Evolutionary conservation across 2,797 vertebrate genomes (phyloP), one percentile per base, ranked within the genome.

Genomic region (Micropoecilia bifurca): DNA sequence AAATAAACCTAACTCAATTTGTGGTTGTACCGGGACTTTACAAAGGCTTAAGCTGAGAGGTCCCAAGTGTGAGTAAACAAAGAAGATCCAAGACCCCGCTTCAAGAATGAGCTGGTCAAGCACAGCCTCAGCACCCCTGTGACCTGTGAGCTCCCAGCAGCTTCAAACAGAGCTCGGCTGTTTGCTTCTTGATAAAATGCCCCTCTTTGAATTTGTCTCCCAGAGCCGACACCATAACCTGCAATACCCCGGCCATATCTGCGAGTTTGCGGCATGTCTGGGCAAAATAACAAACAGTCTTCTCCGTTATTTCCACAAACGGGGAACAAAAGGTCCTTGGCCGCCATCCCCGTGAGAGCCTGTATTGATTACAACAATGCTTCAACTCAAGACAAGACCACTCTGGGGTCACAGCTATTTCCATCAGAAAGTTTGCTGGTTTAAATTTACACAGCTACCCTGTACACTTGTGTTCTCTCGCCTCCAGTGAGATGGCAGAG

Each of bases 321-420:
- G 82, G 92, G 92, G 93, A 95, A 95, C 93, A 91, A 96, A 96
- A 96, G 95, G 95, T 96, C 95, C 89, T 94, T 82, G 94, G 92
- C 93, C 93, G 88, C 86, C 85, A 78, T 94, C 94, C 95, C 95
- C 92, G 84, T 83, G 94, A 95, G 95, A 93, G 94, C 90, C 87
- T 73, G 91, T 95, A 96, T 96, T 96, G 96, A 96, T 96, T 96
- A 96, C 95, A 96, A 94, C 95, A 93, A 96, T 95, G 93, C 93
- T 95, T 95, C 94, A 93, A 94, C 95, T 94, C 92, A 92, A 94
- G 93, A 95, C 94, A 95, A 95, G 94, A 94, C 94, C 91, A 93
- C 93, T 92, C 91, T 90, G 92, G 94, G 96, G 95, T 96, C 95
- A 96, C 89, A 77, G 93, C 93, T 94, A 94, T 95, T 95, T 96